Base-by-base conservation (phyloP, 2,113 vertebrate species). In the Campylorhamphus procurvoides region DNA sequence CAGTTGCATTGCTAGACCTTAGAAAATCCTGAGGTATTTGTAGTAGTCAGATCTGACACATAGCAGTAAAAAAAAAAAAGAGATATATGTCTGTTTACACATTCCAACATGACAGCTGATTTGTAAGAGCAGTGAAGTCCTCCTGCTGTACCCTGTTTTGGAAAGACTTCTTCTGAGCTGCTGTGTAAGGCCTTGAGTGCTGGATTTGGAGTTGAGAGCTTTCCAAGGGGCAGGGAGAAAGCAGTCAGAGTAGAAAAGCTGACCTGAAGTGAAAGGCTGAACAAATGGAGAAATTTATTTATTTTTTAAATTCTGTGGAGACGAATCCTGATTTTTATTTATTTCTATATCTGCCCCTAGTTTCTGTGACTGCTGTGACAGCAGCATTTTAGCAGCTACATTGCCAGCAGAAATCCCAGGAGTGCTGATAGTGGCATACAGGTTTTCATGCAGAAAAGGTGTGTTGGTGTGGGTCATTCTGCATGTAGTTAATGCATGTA, bases 71-170 rank as follows among this genome's bases (percentile, higher is more conserved):
- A 49, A 55, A 33, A 22, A 44, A 47, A 44, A 33, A 33, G 52
- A 76, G 9, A 39, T 29, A 4, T 4, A 10, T 78, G 67, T 22
- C 33, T 96, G 86, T 96, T 96, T 96, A 94, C 7, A 4, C 83
- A 78, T 95, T 94, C 94, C 92, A 78, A 0, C 0, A 0, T 94
- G 94, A 89, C 79, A 80, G 92, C 72, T 95, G 94, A 85, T 94
- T 77, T 71, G 67, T 59, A 37, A 59, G 79, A 80, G 14, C 5
- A 1, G 75, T 83, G 94, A 86, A 87, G 85, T 68, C 0, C 10
- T 77, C 79, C 75, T 92, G 75, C 85, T 92, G 83, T 77, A 84
- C 88, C 80, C 79, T 92, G 50, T 33, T 86, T 77, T 89, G 90
- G 88, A 88, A 94, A 86, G 90, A 18, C 44, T 50, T 18, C 49